Conservation (phyloP, 2,888 invertebrate genomes). For the Eupithecia subumbrata region DNA sequence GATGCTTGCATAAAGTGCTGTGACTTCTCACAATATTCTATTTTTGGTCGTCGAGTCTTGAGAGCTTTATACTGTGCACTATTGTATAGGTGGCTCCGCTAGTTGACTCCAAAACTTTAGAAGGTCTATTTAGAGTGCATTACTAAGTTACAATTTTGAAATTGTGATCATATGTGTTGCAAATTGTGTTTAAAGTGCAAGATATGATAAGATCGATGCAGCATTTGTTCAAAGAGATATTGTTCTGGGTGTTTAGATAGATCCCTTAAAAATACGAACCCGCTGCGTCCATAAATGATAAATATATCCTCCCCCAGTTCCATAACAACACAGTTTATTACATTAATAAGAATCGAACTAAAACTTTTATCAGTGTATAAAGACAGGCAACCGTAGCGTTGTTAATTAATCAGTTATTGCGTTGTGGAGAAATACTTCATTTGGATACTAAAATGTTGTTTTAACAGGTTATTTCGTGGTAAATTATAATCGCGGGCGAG, state of each 20-base stretch:
- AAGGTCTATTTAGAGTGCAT: slow-evolving; percentile 20
- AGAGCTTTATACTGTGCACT: slow-evolving; percentile 19
- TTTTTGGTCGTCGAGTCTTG: slow-evolving; percentile 46
- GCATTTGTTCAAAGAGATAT: neutral
- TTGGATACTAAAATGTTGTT: neutral
- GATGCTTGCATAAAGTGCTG: slow-evolving; percentile 51
- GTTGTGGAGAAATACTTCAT: neutral
- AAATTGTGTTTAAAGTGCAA: neutral
- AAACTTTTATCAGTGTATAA: neutral
- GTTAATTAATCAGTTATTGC: neutral
- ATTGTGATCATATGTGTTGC: neutral
- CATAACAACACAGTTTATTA: slow-evolving; percentile 68
- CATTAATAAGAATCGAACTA: neutral
- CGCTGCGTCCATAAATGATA: slow-evolving; percentile 71
- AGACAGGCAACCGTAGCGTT: neutral
- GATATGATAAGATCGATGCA: neutral
- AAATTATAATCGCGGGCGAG: neutral
- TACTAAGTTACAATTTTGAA: slow-evolving; percentile 18
- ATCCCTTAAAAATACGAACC: slow-evolving; percentile 67
- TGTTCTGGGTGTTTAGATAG: neutral
- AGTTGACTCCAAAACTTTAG: slow-evolving; percentile 54
- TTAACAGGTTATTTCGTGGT: neutral
- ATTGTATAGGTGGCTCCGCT: slow-evolving; percentile 33
- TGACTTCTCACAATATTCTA: slow-evolving; percentile 58
- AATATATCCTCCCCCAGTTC: slow-evolving; percentile 75